These are phyloP conservation scores for Drosophila meridionalis DNA, from an alignment of 2,888 invertebrate genomes.

Conservation along the genomic window DNA sequence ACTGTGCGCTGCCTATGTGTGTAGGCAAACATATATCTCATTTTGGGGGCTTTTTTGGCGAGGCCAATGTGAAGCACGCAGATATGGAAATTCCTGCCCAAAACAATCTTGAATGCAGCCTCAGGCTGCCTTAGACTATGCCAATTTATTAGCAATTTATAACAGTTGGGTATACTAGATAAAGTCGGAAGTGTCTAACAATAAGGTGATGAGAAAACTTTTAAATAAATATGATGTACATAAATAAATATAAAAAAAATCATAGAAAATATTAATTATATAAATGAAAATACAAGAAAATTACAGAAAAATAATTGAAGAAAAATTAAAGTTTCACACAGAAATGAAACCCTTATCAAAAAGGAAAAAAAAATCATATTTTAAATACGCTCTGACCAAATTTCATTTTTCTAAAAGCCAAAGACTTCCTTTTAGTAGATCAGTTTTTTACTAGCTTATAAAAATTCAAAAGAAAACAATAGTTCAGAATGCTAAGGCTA, in stretches of 20 bases:
- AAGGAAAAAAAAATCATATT: no score
- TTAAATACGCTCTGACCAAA: no score
- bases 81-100: slow-evolving; percentile 14
- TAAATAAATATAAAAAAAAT: background rate
- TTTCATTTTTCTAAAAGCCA: no score
- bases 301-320: no score
- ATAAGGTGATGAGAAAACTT: background rate
- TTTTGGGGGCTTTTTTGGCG: slow-evolving; percentile 6
- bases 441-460: no score
- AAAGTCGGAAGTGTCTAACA: no score
- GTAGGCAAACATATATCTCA: background rate
- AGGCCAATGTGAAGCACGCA: slow-evolving; percentile 12
- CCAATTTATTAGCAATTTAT: background rate
- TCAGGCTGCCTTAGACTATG: background rate
- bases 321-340: no score
- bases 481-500: no score
- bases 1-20: background rate
- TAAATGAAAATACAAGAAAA: background rate
- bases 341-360: no score
- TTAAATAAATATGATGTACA: background rate
- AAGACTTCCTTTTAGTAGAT: no score
- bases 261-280: background rate
- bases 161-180: background rate
- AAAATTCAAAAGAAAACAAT: no score
- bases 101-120: background rate